Percentiles rank a stretch among this genome's conserved stretches.
These are phyloP conservation scores for Aphidius ervi DNA, from an alignment of 1,140 invertebrate species.

Conservation along the genomic window DNA sequence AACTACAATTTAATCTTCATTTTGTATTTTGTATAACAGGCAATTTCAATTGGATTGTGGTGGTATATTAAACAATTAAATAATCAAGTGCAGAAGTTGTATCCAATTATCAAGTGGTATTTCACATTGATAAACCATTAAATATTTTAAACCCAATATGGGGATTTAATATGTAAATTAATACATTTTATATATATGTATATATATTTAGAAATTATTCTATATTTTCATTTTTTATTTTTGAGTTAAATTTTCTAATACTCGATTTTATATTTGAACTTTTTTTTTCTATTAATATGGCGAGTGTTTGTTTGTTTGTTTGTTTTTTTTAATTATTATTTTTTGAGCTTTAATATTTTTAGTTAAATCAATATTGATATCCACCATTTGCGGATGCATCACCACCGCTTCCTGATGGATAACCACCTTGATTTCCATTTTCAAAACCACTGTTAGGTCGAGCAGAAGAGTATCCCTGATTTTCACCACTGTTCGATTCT, in stretches of 20 bases:
- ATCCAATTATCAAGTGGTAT: too few relatives aligned
- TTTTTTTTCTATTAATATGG: background rate
- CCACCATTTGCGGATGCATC: constrained; percentile 47
- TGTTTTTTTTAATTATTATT: background rate
- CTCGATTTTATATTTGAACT: background rate
- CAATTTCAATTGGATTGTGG: too few relatives aligned
- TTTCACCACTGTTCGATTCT: constrained; percentile 26
- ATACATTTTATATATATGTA: too few relatives aligned
- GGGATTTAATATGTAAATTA: too few relatives aligned
- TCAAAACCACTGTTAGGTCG: constrained; percentile 27
- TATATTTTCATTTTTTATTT: too few relatives aligned
- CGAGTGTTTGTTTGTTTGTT: constrained; percentile 4
- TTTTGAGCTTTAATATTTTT: constrained; percentile 15
- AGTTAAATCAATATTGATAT: constrained; percentile 46
- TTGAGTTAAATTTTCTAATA: background rate
- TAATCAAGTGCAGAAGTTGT: too few relatives aligned
- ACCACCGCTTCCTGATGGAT: constrained; percentile 46
- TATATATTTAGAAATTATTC: too few relatives aligned
- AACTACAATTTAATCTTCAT: too few relatives aligned
- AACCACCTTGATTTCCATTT: constrained; percentile 33
- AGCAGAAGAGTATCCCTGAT: constrained; percentile 28
- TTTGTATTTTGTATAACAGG: too few relatives aligned
- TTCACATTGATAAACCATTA: too few relatives aligned
- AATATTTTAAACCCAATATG: too few relatives aligned
- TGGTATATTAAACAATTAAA: too few relatives aligned